Conservation (phyloP, 2,888 invertebrate genomes). For the Cerceris ruficornis region DNA sequence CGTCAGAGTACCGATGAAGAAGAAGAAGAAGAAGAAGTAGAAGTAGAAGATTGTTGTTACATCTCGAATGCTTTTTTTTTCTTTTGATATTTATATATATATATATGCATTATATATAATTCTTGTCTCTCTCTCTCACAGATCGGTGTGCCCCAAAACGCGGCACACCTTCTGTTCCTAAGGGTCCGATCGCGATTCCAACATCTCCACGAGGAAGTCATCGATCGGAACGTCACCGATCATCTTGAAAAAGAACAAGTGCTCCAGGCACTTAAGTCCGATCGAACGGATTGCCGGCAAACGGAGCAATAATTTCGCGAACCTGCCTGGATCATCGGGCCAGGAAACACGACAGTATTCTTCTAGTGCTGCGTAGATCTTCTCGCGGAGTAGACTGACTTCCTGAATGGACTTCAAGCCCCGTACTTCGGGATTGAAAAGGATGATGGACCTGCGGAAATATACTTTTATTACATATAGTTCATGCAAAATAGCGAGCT, state of each 20-base stretch:
- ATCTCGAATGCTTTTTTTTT: constrained; percentile 37
- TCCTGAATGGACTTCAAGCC: constrained; percentile 92
- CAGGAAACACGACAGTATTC: constrained; percentile 95
- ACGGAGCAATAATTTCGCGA: constrained; percentile 95
- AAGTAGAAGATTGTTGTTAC: constrained; percentile 16
- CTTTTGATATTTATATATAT: constrained; percentile 9
- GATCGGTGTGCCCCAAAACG: constrained; percentile 76
- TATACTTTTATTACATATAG: background rate
- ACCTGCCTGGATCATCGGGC: constrained; percentile 95
- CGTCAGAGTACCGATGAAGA: constrained; percentile 30
- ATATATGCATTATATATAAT: constrained; percentile 12
- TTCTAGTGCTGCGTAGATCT: constrained; percentile 97
- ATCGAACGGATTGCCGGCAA: constrained; percentile 95
- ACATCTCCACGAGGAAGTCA: constrained; percentile 91
- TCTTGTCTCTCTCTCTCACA: constrained; percentile 54
- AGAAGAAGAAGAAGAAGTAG: too few relatives aligned
- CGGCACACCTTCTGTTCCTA: constrained; percentile 77
- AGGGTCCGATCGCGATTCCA: constrained; percentile 86
- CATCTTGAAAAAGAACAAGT: constrained; percentile 96
- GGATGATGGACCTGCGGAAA: constrained; percentile 88
- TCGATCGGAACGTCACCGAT: constrained; percentile 94
- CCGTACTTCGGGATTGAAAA: constrained; percentile 98
- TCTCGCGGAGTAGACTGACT: constrained; percentile 94
- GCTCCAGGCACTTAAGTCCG: constrained; percentile 96
- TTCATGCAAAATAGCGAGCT: background rate